Evolutionary conservation across 2,888 invertebrate species (phyloP), one percentile per base, ranked within the genome.

Genomic region (Phyllotreta cruciferae): DNA sequence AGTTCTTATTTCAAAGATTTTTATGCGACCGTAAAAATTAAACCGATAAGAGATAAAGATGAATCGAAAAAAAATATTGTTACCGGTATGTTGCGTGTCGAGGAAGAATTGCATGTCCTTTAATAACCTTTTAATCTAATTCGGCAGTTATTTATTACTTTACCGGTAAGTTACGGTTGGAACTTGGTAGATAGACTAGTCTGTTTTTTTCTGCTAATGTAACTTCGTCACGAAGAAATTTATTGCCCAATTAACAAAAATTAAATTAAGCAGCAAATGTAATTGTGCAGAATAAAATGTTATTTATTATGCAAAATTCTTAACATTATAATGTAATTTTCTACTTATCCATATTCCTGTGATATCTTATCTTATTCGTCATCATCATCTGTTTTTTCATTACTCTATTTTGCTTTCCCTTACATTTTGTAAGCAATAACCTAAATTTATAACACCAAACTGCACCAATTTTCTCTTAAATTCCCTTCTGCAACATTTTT

Each of bases 51-150:
- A 24, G 1, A 24, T 24, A 24, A 44, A 44, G 14, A 41, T n/a
- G 10, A 41, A 41, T 41, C 41, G 38, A 38, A 9, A 41, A 41
- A 41, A 41, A 41, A 13, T 44, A 44, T 6, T 11, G 11, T 14
- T 44, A 44, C 10, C 10, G 10, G 44, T 5, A 24, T 34, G 6
- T 47, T 47, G 47, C 47, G 47, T 47, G 47, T 47, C 8, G 11
- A 14, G 47, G 14, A 47, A 24, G 24, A 24, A 10, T 47, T 47
- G 47, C 47, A 47, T 47, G 47, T 11, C 34, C 2, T 1, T 8
- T 14, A 47, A 14, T 47, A 47, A 47, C 34, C 14, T 34, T 47
- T 47, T 47, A 47, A 47, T 47, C 47, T 47, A 47, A 47, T 14
- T 47, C 47, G 24, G 14, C 34, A 14, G 47, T 47, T 47, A 47